Base-by-base conservation (phyloP, 2,888 invertebrate species). In the Pristionchus maxplancki region DNA sequence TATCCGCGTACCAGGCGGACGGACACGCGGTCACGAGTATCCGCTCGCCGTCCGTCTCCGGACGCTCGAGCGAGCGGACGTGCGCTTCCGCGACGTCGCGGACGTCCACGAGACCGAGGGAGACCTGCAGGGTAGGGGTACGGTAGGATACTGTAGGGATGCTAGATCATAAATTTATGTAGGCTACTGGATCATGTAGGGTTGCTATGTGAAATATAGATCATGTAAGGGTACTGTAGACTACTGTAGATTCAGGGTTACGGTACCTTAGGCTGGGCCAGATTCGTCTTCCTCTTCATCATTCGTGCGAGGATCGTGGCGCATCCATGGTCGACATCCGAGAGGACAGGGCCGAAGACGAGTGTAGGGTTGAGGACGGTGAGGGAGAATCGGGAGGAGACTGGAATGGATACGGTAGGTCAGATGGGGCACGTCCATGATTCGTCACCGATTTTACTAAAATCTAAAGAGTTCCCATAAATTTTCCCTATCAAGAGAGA, bases 81-180 rank as follows among this genome's bases (percentile, higher is more conserved):
- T 96, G 95, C 5, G 95, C 95, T 71, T 92, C 90, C 13, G 95
- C 96, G 0, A 96, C 96, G 92, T 96, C 96, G 67, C 96, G 93
- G 1, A 96, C 96, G 93, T 96, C 96, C 88, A 95, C 95, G 17
- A 95, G 90, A 13, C 95, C 93, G 86, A 96, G 94, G 91, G 95
- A 95, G 37, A 95, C 92, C 89, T 95, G 94, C 13, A 83, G 28
- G 44, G 13, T 28, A 28, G 6, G n/a, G 58, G 9, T 78, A 78
- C 44, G n/a, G 40, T 82, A 44, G 78, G 44, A 13, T 78, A 44
- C 37, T 11, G 71, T 37, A 37, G 34, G 31, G 31, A 31, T 67
- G 71, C 34, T 37, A 34, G 5, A 20, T 71, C 13, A 37, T 11
- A 5, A 37, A 37, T 44, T 11, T 44, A 44, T 11, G 28, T 11